These are phyloP conservation scores for Miltochrista miniata DNA, from an alignment of 2,888 invertebrate genomes.

Conservation along the genomic window DNA sequence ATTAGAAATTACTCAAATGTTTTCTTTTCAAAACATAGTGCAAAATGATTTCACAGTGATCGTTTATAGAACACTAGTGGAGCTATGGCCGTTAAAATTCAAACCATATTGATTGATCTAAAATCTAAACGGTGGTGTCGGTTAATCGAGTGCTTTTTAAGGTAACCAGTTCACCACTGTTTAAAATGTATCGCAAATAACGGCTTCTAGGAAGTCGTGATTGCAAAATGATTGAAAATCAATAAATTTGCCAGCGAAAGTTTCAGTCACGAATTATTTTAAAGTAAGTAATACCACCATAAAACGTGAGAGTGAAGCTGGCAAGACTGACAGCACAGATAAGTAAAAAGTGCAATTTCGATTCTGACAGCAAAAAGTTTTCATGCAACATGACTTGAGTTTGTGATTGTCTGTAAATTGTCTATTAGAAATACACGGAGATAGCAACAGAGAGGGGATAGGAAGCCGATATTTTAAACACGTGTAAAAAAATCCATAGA, in stretches of 20 bases:
- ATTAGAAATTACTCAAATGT: too few species aligned
- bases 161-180: not conserved
- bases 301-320: conserved; percentile 33
- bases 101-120: too few species aligned
- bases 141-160: not conserved
- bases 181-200: conserved; percentile 14
- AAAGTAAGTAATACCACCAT: conserved; percentile 29
- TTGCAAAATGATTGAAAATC: conserved; percentile 26
- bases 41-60: too few species aligned
- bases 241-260: conserved; percentile 34
- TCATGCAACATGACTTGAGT: conserved; percentile 4
- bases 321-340: conserved; percentile 25
- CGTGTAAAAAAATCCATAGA: too few species aligned
- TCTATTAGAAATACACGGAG: conserved; percentile 32
- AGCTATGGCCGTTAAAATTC: too few species aligned
- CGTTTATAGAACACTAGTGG: too few species aligned
- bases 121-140: not conserved
- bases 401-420: conserved; percentile 21
- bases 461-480: not conserved
- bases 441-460: not conserved
- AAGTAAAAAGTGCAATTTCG: conserved; percentile 13
- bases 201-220: conserved; percentile 21
- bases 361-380: conserved; percentile 20
- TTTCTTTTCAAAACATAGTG: too few species aligned
- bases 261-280: conserved; percentile 26